phyloP scores from a whole-genome alignment of 1,140 invertebrate species.

The Sycophila sp. region DNA sequence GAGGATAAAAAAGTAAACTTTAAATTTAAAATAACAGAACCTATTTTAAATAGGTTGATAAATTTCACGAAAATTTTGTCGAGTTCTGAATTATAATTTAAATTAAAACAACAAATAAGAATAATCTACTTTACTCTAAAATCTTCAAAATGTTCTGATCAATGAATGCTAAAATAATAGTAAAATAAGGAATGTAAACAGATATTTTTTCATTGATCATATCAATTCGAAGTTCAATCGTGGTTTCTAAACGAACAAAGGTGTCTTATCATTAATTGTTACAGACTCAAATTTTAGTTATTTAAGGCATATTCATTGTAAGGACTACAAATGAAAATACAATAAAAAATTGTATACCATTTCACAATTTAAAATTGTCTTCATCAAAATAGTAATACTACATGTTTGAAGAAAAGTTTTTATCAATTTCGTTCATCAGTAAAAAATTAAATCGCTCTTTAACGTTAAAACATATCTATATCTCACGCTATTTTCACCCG shows the following conservation, averaged over 20 bases:
- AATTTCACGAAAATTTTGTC: slow-evolving; percentile 47
- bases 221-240: slow-evolving; percentile 20
- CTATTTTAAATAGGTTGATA: slow-evolving; percentile 55
- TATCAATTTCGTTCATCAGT: too few relatives aligned
- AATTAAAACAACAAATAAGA: slow-evolving; percentile 46
- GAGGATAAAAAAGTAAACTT: slow-evolving; percentile 58
- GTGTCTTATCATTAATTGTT: too few relatives aligned
- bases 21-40: slow-evolving; percentile 53
- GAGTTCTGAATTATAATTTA: slow-evolving; percentile 44
- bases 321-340: not conserved
- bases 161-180: not conserved
- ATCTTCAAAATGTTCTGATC: slow-evolving; percentile 27
- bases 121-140: slow-evolving; percentile 53
- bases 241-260: slow-evolving; percentile 50
- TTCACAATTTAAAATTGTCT: not conserved
- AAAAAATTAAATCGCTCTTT: too few relatives aligned
- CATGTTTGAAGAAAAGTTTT: too few relatives aligned
- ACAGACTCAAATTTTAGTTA: too few relatives aligned
- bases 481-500: too few relatives aligned
- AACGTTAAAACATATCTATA: too few relatives aligned
- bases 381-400: too few relatives aligned
- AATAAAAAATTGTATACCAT: not conserved
- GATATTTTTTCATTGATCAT: slow-evolving; percentile 10
- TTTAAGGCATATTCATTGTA: too few relatives aligned
- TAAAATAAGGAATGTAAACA: slow-evolving; percentile 20